Base-by-base conservation (phyloP, 2,888 invertebrate genomes). In the Drosophila multiciliata region DNA sequence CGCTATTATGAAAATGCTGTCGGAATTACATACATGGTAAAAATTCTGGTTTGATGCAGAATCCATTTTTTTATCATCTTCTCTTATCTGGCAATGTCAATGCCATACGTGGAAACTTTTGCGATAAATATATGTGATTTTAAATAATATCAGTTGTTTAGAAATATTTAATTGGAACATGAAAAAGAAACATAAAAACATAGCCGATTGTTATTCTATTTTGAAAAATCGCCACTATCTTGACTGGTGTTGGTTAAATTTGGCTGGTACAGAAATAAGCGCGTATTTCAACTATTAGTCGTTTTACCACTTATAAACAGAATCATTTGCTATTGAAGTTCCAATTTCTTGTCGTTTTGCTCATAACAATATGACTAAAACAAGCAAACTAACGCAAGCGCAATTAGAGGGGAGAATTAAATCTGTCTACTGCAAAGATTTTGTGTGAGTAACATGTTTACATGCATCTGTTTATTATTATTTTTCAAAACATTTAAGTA, bases 361-460 rank as follows among this genome's bases (percentile, higher is more conserved):
- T 6, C 8, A 7, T 55, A 2, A 2, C 7, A 61, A 32, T 2
- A 54, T 63, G 45, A 15, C 7, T 11, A 53, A 8, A 17, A 26
- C 49, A 8, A 35, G 33, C 3, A 7, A 42, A 33, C 4, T 45
- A 9, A 33, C 17, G 9, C 42, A 20, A 53, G 15, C 45, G 15
- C 32, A 73, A 40, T 52, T 75, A 52, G 53, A 66, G 20, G 82
- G 82, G 0, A 73, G 78, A 29, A 85, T 83, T 33, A 15, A 85
- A 5, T 83, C 82, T 3, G 85, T 83, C 8, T 82, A 78, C 35
- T 85, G 82, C 42, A 82, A 86, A 50, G 57, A 83, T 20, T 85
- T 85, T 65, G 83, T 85, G 86, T 83, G 76, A 66, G 82, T 73
- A 11, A 26, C 38, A 48, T n/a, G 23, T 23, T 35, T 17, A 23